Base-by-base conservation (phyloP, 2,113 vertebrate species). In the Aphyosemion australe region DNA sequence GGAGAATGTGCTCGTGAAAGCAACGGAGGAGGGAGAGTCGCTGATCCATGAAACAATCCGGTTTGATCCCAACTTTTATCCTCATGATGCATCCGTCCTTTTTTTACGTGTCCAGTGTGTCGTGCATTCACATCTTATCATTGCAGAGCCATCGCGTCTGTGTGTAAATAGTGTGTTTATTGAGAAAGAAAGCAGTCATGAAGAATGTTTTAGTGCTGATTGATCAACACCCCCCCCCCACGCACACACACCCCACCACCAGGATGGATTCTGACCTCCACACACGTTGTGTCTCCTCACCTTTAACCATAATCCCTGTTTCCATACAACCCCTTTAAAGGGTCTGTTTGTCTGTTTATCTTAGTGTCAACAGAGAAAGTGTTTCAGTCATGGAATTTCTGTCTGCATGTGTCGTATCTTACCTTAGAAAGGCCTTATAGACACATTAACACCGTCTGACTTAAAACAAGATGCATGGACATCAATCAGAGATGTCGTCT, bases 1-100 rank as follows among this genome's bases (percentile, higher is more conserved):
- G 34, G 34, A 37, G 55, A 69, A 13, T 34, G 53, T 62, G 72
- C 74, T 82, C 74, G 61, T 83, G 71, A 79, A n/a, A 66, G n/a
- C 55, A 61, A 68, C 78, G 41, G 2, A 62, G 65, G 46, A 53
- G 71, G 71, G 65, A 48, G 64, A 5, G 4, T 68, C 65, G 47
- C 72, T 59, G 50, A 69, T 60, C 18, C 57, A 60, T 79, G 77
- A 54, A 69, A 60, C 56, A 62, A 61, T 64, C 67, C 72, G 74
- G 67, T 69, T 69, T 53, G 59, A 51, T 84, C 88, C 89, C 80
- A 48, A 84, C 87, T 79, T 83, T 84, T 66, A 54, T 91, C 84
- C 73, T 73, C 74, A 82, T 58, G 34, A 37, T 37, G 34, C 20
- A 64, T 66, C 72, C 62, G 4, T 42, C 41, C 10, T 4, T 42